A percentile compares a stretch with the other conserved stretches of the same genome.
Conservation (phyloP, 2,888 invertebrate species). For the Eledona agricola region DNA sequence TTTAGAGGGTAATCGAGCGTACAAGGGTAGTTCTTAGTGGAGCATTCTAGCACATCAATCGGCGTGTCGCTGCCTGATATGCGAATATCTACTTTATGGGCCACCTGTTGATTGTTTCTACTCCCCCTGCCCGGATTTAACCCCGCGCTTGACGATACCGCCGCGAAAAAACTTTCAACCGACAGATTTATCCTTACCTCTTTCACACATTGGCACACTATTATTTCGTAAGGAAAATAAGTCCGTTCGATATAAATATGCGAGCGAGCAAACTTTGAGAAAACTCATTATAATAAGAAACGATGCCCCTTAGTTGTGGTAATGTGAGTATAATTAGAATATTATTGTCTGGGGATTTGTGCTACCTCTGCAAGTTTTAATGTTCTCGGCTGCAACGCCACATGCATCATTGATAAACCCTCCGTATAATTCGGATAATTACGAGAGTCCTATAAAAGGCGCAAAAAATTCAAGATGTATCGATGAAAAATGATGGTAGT, state of each 20-base stretch:
- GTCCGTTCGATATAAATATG: no score
- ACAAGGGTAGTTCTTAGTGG: conserved; percentile 53
- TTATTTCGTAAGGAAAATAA: conserved; percentile 20
- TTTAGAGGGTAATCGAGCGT: conserved; percentile 51
- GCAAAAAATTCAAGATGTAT: no score
- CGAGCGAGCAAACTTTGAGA: conserved; percentile 12
- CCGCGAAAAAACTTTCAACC: conserved; percentile 31
- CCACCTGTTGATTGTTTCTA: conserved; percentile 62
- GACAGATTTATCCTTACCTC: conserved; percentile 25
- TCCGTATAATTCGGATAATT: conserved; percentile 11
- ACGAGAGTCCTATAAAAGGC: conserved; percentile 18
- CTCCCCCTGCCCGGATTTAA: conserved; percentile 41
- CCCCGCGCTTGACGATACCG: conserved; percentile 32
- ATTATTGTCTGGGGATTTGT: conserved; percentile 46
- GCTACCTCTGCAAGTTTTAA: conserved; percentile 47
- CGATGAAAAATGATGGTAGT: no score
- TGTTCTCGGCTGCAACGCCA: conserved; percentile 48
- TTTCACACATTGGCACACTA: conserved; percentile 25
- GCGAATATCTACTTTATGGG: conserved; percentile 66
- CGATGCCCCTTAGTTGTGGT: conserved; percentile 45
- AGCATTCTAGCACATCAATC: conserved; percentile 59
- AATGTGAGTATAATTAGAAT: conserved; percentile 46
- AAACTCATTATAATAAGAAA: conserved; percentile 41
- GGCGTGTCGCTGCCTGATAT: conserved; percentile 62
- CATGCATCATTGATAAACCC: conserved; percentile 45